Evolutionary conservation across 2,113 vertebrate genomes (phyloP).

Genomic region (Sylvietta virens): DNA sequence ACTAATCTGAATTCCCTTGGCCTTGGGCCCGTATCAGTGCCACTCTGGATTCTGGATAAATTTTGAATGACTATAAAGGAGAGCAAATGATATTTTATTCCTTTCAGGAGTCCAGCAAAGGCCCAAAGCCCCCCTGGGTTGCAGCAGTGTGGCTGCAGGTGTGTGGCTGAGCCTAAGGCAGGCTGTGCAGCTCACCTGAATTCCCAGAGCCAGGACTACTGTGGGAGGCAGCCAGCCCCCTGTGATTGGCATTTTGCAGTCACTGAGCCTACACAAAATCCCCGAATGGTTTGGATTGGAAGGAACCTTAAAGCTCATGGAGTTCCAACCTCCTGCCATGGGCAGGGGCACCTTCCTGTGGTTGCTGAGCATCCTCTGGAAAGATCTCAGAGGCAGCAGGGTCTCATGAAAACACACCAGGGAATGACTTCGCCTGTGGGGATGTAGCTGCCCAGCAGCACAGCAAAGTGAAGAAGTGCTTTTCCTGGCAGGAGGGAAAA

Average conservation of each 20-base stretch:
- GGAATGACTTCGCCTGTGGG: neutral
- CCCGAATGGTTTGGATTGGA: neutral
- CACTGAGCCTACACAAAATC: neutral
- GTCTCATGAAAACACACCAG: neutral
- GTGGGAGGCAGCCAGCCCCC: neutral
- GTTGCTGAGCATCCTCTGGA: neutral
- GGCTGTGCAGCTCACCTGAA: neutral
- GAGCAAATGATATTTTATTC: neutral
- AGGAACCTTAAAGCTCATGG: neutral
- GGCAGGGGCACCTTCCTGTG: neutral
- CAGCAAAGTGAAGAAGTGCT: neutral
- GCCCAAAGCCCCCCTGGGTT: neutral
- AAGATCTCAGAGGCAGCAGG: neutral
- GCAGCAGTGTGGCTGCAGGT: neutral
- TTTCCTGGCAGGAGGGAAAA: neutral
- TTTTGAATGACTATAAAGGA: neutral
- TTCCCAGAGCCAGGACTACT: neutral
- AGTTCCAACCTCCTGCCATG: neutral
- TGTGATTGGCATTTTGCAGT: neutral
- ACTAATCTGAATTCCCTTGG: neutral
- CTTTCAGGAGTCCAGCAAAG: neutral
- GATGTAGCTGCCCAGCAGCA: neutral
- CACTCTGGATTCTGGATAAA: neutral
- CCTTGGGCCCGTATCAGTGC: neutral
- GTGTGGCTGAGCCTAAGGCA: neutral